Evolutionary conservation across 1,140 invertebrate genomes (phyloP).

Genomic region (Heliconius himera): DNA sequence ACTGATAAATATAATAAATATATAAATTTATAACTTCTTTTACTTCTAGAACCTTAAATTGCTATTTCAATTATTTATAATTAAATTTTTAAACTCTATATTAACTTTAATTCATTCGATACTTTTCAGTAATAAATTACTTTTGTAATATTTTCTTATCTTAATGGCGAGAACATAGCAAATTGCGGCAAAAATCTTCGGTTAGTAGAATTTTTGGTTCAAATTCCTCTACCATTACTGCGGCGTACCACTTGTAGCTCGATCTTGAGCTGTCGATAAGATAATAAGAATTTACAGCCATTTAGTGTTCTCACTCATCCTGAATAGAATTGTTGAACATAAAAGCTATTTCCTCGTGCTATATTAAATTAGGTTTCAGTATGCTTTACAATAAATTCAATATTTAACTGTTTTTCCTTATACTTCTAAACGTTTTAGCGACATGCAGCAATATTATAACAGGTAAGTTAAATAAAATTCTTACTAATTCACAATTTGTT

Average conservation of each 20-base stretch:
- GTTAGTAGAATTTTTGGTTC: conserved; percentile 14
- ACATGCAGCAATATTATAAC: too few relatives aligned
- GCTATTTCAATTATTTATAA: too few relatives aligned
- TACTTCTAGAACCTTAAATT: too few relatives aligned
- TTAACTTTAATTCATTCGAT: too few relatives aligned
- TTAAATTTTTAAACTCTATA: too few relatives aligned
- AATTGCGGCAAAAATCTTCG: conserved; percentile 11
- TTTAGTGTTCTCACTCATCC: conserved; percentile 6
- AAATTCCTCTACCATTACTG: conserved; percentile 18
- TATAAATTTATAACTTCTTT: too few relatives aligned
- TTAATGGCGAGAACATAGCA: neutral
- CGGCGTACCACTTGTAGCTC: conserved; percentile 29
- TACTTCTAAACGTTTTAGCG: too few relatives aligned
- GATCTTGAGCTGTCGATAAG: conserved; percentile 21
- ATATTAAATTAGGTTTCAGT: neutral
- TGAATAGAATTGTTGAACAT: conserved; percentile 4
- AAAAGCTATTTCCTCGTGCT: neutral
- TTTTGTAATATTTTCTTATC: neutral
- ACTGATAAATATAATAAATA: too few relatives aligned
- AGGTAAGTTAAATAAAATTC: too few relatives aligned
- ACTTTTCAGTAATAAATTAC: neutral
- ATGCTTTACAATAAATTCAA: neutral
- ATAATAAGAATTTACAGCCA: conserved; percentile 28
- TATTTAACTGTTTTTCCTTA: too few relatives aligned
- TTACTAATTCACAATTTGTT: too few relatives aligned